phyloP scores from a whole-genome alignment of 1,140 invertebrate genomes.

The Acromyrmex charruanus region DNA sequence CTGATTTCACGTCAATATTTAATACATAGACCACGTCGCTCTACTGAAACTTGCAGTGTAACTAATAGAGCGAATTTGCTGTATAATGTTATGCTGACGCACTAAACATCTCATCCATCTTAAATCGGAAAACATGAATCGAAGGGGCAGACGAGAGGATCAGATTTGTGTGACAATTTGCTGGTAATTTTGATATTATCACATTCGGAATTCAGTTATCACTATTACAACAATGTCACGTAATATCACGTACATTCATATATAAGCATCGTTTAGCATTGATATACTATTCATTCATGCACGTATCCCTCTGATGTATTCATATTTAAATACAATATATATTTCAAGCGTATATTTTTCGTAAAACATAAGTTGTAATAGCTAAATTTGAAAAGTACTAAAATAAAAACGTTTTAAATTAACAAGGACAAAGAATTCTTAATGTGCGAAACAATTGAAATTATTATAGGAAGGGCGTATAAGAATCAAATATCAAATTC shows the following conservation, averaged over 20 bases:
- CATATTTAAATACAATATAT: too few species aligned
- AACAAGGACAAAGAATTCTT: too few species aligned
- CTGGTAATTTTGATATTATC: not conserved
- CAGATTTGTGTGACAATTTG: conserved; percentile 26
- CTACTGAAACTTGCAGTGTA: conserved; percentile 37
- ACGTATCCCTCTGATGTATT: not conserved
- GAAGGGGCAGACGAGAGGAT: not conserved
- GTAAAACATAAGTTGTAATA: not conserved
- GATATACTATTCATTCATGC: not conserved
- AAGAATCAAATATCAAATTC: too few species aligned
- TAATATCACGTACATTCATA: not conserved
- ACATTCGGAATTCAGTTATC: conserved; percentile 4
- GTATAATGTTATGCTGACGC: conserved; percentile 29
- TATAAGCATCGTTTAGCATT: not conserved
- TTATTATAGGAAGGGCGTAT: too few species aligned
- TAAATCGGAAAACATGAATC: not conserved
- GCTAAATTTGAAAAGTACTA: not conserved
- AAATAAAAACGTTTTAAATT: not conserved
- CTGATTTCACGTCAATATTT: conserved; percentile 26
- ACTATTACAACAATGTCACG: conserved; percentile 3
- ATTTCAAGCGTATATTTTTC: not conserved
- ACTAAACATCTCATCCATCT: conserved; percentile 39
- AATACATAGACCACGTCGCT: conserved; percentile 28
- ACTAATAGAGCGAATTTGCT: conserved; percentile 23
- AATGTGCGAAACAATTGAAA: too few species aligned